Conservation (phyloP, 2,888 invertebrate genomes). For the Ellobium chinense region DNA sequence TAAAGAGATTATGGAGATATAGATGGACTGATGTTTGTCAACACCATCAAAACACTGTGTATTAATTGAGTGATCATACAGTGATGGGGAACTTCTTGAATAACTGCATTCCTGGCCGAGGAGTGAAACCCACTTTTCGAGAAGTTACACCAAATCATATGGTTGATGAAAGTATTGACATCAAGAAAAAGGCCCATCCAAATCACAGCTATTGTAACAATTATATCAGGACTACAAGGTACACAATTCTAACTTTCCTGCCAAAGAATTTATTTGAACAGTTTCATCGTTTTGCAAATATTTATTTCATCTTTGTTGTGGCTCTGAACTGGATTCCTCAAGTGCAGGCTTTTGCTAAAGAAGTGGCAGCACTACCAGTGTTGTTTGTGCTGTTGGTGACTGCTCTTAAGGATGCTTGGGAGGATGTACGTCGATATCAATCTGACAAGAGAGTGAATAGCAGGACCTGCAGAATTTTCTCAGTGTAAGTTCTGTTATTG, state of each 20-base stretch:
- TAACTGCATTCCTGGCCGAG: constrained; percentile 47
- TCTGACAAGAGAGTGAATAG: constrained; percentile 97
- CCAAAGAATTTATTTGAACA: constrained; percentile 98
- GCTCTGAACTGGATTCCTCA: constrained; percentile 96
- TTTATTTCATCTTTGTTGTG: constrained; percentile 98
- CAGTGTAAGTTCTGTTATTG: constrained; percentile 88
- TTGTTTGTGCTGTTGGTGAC: constrained; percentile 96
- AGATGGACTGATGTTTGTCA: too few species aligned
- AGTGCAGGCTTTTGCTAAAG: constrained; percentile 92
- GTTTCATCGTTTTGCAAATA: constrained; percentile 97
- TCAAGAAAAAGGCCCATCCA: constrained; percentile 64
- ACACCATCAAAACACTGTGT: neutral
- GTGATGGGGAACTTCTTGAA: constrained; percentile 65
- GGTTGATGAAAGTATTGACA: constrained; percentile 53
- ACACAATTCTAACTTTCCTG: constrained; percentile 94
- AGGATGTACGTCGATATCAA: constrained; percentile 91
- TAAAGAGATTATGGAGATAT: too few species aligned
- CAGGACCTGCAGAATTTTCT: constrained; percentile 93
- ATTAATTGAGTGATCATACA: too few species aligned
- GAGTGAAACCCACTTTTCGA: constrained; percentile 61
- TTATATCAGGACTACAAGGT: constrained; percentile 82
- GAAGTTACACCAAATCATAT: constrained; percentile 66
- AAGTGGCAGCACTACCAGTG: constrained; percentile 96
- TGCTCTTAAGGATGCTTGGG: constrained; percentile 95
- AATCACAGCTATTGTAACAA: constrained; percentile 65